Percentiles rank a stretch among this genome's conserved stretches.
Conservation (phyloP, 2,888 invertebrate species). For the Norana najaformis region DNA sequence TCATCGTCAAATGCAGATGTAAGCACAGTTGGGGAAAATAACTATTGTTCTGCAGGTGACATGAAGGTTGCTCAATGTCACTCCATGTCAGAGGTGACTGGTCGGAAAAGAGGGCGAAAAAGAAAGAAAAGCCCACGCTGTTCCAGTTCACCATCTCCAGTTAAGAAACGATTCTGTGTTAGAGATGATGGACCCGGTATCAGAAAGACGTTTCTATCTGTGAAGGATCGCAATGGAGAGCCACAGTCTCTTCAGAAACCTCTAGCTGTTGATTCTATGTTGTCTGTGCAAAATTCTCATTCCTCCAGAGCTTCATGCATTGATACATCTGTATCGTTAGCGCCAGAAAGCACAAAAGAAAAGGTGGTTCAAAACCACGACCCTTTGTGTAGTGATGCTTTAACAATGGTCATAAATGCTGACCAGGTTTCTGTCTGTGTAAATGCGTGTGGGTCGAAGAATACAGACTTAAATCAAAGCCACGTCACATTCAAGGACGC, state of each 20-base stretch:
- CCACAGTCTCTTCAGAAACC: not conserved
- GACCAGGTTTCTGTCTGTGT: not conserved
- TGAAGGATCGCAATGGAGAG: not conserved
- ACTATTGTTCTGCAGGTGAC: not conserved
- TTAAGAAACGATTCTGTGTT: not conserved
- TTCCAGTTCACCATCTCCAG: not conserved
- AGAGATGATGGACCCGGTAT: not conserved
- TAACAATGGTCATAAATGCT: not conserved
- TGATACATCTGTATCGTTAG: not conserved
- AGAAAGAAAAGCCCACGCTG: not conserved
- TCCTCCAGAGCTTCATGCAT: not conserved
- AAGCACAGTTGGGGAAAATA: not conserved
- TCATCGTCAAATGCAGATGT: not conserved
- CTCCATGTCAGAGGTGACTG: not conserved
- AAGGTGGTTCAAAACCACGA: not conserved
- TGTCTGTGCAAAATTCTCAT: not conserved
- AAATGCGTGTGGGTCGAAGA: not conserved
- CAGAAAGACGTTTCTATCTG: not conserved
- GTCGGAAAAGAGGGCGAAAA: not conserved
- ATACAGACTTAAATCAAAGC: not conserved
- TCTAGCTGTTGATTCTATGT: not conserved
- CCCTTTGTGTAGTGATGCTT: not conserved
- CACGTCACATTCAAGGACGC: not conserved
- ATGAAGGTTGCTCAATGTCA: not conserved
- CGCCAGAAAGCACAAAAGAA: not conserved